phyloP scores from a whole-genome alignment of 2,888 invertebrate genomes.

The Schizotus pectinicornis region DNA sequence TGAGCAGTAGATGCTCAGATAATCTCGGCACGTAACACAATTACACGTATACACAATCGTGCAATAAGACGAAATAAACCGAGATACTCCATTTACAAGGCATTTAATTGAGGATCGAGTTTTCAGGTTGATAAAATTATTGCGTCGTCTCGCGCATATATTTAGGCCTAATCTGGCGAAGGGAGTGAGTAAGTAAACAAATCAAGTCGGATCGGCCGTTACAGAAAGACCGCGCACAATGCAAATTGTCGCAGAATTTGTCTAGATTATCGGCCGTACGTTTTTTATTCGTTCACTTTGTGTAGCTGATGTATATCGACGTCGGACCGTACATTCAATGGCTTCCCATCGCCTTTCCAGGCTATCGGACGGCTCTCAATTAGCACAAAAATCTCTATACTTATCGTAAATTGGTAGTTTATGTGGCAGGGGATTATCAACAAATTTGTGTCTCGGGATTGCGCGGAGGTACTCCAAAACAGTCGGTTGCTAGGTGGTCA shows the following conservation, averaged over 20 bases:
- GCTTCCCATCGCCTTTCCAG: constrained; percentile 27
- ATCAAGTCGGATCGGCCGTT: constrained; percentile 50
- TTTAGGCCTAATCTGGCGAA: constrained; percentile 56
- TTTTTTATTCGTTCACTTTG: constrained; percentile 50
- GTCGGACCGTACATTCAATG: constrained; percentile 17
- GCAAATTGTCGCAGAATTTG: constrained; percentile 60
- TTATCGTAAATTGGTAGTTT: constrained; percentile 40
- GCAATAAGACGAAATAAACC: constrained; percentile 50
- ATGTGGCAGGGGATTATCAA: constrained; percentile 22
- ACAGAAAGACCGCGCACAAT: constrained; percentile 57
- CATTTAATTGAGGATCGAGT: constrained; percentile 55
- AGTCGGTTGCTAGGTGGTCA: too few relatives aligned
- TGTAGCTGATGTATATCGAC: constrained; percentile 51
- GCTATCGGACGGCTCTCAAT: constrained; percentile 51
- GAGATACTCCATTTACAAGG: constrained; percentile 43
- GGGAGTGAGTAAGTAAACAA: constrained; percentile 54
- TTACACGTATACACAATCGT: constrained; percentile 45
- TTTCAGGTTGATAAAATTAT: constrained; percentile 54
- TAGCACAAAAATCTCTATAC: constrained; percentile 47
- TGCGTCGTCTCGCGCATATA: constrained; percentile 50
- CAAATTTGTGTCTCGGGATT: neutral
- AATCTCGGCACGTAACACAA: constrained; percentile 46
- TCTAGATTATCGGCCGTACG: constrained; percentile 56
- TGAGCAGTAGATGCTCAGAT: constrained; percentile 35
- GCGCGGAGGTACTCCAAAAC: too few relatives aligned